phyloP scores from a whole-genome alignment of 2,113 vertebrate genomes.

The Perccottus glenii region DNA sequence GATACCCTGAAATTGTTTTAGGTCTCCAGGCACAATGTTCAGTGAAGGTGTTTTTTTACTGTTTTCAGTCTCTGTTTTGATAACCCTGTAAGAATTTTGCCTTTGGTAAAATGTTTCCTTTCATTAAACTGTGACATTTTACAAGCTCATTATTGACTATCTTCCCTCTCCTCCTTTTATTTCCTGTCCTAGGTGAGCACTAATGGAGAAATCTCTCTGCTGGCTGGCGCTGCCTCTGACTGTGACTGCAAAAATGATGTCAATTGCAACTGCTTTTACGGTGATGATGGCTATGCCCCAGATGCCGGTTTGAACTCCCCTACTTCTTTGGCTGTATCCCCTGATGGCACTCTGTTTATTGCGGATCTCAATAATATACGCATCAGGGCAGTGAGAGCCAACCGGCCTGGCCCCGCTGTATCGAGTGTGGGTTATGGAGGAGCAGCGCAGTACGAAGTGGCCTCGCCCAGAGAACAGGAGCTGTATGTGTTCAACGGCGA shows the following conservation, averaged over 20 bases:
- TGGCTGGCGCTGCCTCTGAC: conserved; percentile 94
- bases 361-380: conserved; percentile 98
- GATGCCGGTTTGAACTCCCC: conserved; percentile 96
- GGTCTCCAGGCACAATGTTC: conserved; percentile 25
- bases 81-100: conserved; percentile 23
- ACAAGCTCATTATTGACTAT: neutral
- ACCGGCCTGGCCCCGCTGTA: conserved; percentile 82
- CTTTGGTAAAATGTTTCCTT: conserved; percentile 21
- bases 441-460: conserved; percentile 91
- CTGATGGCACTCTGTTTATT: conserved; percentile 94
- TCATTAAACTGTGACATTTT: neutral
- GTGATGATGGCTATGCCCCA: conserved; percentile 95
- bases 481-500: conserved; percentile 94
- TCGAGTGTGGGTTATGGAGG: conserved; percentile 53
- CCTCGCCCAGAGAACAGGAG: conserved; percentile 95
- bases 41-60: conserved; percentile 9
- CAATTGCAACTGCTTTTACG: conserved; percentile 97
- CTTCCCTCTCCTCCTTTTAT: conserved; percentile 1
- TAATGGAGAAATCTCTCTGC: conserved; percentile 95
- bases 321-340: conserved; percentile 93
- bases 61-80: conserved; percentile 23
- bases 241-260: conserved; percentile 99
- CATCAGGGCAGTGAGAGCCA: conserved; percentile 92
- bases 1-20: conserved; percentile 30
- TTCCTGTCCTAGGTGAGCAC: conserved; percentile 85